phyloP scores from a whole-genome alignment of 2,113 vertebrate genomes.

The Brachyhypopomus occidentalis region DNA sequence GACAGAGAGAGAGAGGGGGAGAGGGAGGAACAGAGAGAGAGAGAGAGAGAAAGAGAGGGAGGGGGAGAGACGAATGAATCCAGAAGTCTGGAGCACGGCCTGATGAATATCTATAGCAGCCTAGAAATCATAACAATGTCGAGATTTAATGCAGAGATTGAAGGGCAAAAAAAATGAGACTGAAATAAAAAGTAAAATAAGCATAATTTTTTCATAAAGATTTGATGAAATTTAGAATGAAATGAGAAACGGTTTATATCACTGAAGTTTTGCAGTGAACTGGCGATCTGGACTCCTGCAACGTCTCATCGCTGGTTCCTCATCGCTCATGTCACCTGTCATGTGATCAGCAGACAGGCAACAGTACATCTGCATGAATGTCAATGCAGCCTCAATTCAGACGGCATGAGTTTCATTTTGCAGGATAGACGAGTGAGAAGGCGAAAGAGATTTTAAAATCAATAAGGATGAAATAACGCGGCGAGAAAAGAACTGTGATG shows the following conservation, averaged over 20 bases:
- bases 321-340: background rate
- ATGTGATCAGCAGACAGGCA: background rate
- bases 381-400: background rate
- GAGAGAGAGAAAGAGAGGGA: background rate
- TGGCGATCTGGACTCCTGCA: background rate
- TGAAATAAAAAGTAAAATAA: slow-evolving; percentile 21
- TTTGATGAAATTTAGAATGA: slow-evolving; percentile 10
- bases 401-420: background rate
- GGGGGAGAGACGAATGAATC: slow-evolving; percentile 1
- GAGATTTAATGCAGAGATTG: slow-evolving; percentile 14
- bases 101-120: slow-evolving; percentile 9
- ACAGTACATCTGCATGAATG: background rate
- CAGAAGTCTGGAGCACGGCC: slow-evolving; percentile 22
- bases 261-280: background rate
- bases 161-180: slow-evolving; percentile 6
- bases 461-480: background rate
- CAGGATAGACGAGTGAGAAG: background rate
- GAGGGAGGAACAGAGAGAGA: background rate
- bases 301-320: too few species aligned
- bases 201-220: slow-evolving; percentile 30
- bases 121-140: slow-evolving; percentile 9
- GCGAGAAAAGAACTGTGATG: background rate
- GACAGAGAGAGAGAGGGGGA: slow-evolving; percentile 72
- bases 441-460: background rate
- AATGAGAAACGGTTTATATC: slow-evolving; percentile 1